Evolutionary conservation across 2,888 invertebrate species (phyloP), one percentile per base, ranked within the genome.

Genomic region (Deroplatys truncata): DNA sequence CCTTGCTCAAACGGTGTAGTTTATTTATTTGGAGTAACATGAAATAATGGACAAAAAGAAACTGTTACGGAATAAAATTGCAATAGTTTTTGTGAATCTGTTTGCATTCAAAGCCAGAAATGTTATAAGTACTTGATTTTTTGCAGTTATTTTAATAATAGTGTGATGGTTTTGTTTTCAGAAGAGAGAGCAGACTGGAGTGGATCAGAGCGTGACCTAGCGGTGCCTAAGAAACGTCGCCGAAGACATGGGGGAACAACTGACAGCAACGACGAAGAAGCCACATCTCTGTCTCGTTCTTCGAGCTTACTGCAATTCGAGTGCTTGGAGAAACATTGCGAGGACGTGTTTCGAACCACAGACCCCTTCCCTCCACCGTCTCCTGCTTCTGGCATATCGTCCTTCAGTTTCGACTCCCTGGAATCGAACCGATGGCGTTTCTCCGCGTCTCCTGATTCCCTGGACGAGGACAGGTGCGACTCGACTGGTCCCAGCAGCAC

Each of bases 251-350:
- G 92, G 83, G 92, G 28, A 91, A 91, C 90, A 91, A 91, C 86
- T 82, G 90, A 85, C 85, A 91, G 43, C 28, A 43, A 85, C 16
- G 83, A 84, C 15, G 91, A 91, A 15, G 89, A 89, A 28, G 89
- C 89, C 56, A 91, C 89, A 9, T 85, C 90, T 7, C 94, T 95
- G 89, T 96, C 96, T 86, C 95, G 97, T 91, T 97, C 97, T 90
- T 97, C 97, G 91, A 97, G 97, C 92, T 94, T 98, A 91, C 95
- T 98, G 91, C 97, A 97, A 93, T 98, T 98, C 93, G 98, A 98
- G 94, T 97, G 97, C 8, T 94, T 98, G 90, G 98, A 98, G 93
- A 95, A 96, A 85, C 96, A 96, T 92, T 94, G 96, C 92, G 95
- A 95, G 92, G 93, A 91, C 88, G 94, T 93, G 86, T 94, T 93